phyloP scores from a whole-genome alignment of 2,888 invertebrate species.

The Drosophila anceps region DNA sequence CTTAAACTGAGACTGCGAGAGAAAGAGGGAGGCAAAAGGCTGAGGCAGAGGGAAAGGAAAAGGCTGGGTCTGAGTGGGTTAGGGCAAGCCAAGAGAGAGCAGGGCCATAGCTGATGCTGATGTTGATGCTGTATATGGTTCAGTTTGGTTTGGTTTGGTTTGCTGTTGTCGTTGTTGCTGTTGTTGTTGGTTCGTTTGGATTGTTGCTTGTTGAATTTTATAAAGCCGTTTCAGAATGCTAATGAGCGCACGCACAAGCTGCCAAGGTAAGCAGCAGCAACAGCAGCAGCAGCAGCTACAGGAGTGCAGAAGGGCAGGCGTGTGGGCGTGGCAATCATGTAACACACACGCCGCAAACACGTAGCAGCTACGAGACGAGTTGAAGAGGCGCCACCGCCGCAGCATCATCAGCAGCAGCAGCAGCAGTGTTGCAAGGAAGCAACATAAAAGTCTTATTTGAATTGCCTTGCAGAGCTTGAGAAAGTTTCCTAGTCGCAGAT shows the following conservation, averaged over 20 bases:
- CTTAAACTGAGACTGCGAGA: neutral
- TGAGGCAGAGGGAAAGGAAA: neutral
- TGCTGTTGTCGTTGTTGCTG: slow-evolving; percentile 23
- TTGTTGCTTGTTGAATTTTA: slow-evolving; percentile 81
- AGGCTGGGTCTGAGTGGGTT: neutral
- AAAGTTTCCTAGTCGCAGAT: slow-evolving; percentile 62
- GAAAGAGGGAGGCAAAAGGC: neutral
- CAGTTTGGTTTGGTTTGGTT: slow-evolving; percentile 26
- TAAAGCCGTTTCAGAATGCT: slow-evolving; percentile 82
- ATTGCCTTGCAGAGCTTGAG: slow-evolving; percentile 76
- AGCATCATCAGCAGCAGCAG: neutral
- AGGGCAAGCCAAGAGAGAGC: neutral
- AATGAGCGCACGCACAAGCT: slow-evolving; percentile 81
- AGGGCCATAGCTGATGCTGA: neutral
- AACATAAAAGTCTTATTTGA: slow-evolving; percentile 80
- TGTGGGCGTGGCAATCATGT: slow-evolving; percentile 72
- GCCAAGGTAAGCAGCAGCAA: slow-evolving; percentile 61
- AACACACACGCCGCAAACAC: slow-evolving; percentile 77
- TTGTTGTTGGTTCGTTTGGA: slow-evolving; percentile 55
- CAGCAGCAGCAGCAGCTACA: slow-evolving; percentile 25
- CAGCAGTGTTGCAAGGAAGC: slow-evolving; percentile 52
- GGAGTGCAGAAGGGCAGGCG: slow-evolving; percentile 8
- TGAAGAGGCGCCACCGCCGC: slow-evolving; percentile 49
- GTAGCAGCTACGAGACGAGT: slow-evolving; percentile 52
- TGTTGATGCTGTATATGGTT: slow-evolving; percentile 9